Evolutionary conservation across 2,888 invertebrate species (phyloP).

Genomic region (Drosophila tanythrix): DNA sequence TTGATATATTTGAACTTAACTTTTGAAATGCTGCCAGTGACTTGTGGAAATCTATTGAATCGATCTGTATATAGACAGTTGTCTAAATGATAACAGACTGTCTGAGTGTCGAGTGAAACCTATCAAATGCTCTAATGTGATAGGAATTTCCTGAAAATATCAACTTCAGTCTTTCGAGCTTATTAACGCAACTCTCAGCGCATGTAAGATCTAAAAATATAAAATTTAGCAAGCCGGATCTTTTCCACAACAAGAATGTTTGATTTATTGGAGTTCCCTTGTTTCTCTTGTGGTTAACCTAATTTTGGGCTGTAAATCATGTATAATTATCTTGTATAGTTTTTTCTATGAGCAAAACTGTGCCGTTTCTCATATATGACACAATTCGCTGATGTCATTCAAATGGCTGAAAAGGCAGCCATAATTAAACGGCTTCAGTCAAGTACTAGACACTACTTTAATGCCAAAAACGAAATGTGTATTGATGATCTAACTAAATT

Average conservation of each 20-base stretch:
- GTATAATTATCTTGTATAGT: neutral
- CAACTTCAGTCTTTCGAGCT: neutral
- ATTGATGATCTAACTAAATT: conserved; percentile 41
- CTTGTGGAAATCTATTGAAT: neutral
- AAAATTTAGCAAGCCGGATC: neutral
- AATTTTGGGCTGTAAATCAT: neutral
- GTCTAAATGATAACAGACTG: neutral
- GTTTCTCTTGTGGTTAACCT: neutral
- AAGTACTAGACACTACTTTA: conserved; percentile 6
- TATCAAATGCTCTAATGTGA: neutral
- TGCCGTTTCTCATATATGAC: conserved; percentile 30
- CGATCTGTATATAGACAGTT: neutral
- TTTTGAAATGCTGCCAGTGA: neutral
- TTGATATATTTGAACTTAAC: neutral
- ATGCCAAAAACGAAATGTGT: conserved; percentile 6
- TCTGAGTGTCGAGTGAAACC: neutral
- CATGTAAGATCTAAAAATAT: neutral
- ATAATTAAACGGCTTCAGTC: conserved; percentile 15
- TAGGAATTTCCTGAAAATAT: neutral
- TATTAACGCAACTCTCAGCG: neutral
- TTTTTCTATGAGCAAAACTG: neutral
- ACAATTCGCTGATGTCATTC: conserved; percentile 51
- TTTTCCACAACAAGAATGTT: neutral
- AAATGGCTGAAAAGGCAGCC: conserved; percentile 8
- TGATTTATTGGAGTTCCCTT: neutral